Percentiles rank a stretch among this genome's conserved stretches.
These are phyloP conservation scores for Habroteleia sp. DNA, from an alignment of 2,888 invertebrate species.

Conservation along the genomic window DNA sequence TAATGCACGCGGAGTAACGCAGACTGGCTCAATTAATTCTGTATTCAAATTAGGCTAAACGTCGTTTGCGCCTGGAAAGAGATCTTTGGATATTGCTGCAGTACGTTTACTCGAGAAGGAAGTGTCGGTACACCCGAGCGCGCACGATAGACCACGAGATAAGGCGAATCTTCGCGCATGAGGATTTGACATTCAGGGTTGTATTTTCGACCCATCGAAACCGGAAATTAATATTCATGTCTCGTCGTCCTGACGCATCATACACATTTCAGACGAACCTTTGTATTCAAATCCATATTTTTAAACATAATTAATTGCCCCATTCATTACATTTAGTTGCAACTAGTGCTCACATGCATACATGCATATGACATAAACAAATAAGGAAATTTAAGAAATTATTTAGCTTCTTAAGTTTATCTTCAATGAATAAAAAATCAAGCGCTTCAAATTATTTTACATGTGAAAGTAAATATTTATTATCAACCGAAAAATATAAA, in stretches of 20 bases:
- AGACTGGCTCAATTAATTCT: slow-evolving; percentile 67
- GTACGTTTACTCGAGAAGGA: slow-evolving; percentile 57
- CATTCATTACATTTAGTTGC: slow-evolving; percentile 17
- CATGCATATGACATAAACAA: too few relatives aligned
- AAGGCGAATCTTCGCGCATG: slow-evolving; percentile 57
- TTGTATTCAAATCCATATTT: slow-evolving; percentile 21
- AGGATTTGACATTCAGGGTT: slow-evolving; percentile 49
- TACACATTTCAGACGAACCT: slow-evolving; percentile 8
- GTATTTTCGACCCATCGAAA: slow-evolving; percentile 39
- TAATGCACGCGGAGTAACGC: slow-evolving; percentile 46
- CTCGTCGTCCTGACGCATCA: slow-evolving; percentile 18
- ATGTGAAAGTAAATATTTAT: too few relatives aligned
- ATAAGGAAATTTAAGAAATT: too few relatives aligned
- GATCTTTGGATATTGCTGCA: slow-evolving; percentile 44
- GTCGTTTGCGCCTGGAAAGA: slow-evolving; percentile 57
- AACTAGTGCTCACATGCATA: too few relatives aligned
- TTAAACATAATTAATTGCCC: not conserved
- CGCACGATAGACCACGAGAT: slow-evolving; percentile 58
- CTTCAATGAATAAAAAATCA: too few relatives aligned
- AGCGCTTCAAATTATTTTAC: too few relatives aligned
- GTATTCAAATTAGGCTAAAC: slow-evolving; percentile 69
- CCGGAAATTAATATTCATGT: slow-evolving; percentile 52
- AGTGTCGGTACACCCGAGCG: slow-evolving; percentile 59
- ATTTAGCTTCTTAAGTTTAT: too few relatives aligned
- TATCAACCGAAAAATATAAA: too few relatives aligned